A percentile compares a stretch with the other conserved stretches of the same genome.
These are phyloP conservation scores for Sesia bembeciformis DNA, from an alignment of 2,888 invertebrate genomes.

Conservation along the genomic window DNA sequence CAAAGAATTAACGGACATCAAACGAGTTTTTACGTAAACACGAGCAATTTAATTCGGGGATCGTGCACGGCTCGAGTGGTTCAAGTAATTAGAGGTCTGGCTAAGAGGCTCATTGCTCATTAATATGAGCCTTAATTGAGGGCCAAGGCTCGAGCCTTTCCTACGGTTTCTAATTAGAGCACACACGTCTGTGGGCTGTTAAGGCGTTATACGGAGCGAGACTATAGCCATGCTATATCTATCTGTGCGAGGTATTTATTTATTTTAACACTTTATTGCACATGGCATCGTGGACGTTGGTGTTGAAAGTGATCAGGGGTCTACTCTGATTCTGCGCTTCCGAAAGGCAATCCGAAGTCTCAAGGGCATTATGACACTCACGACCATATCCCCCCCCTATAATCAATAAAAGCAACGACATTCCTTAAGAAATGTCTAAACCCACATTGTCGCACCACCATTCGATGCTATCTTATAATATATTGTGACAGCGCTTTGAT, in stretches of 20 bases:
- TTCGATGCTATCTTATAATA: constrained; percentile 22
- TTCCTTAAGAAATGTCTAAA: constrained; percentile 16
- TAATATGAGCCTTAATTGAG: constrained; percentile 20
- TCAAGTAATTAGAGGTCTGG: constrained; percentile 22
- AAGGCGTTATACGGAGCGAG: neutral
- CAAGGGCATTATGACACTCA: too few relatives aligned
- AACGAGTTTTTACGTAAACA: too few relatives aligned
- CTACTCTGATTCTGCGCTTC: too few relatives aligned
- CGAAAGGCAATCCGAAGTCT: too few relatives aligned
- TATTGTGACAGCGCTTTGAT: constrained; percentile 19
- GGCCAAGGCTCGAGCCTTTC: neutral
- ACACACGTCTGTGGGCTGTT: neutral
- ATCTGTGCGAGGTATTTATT: too few relatives aligned
- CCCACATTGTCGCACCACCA: constrained; percentile 9
- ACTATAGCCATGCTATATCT: too few relatives aligned
- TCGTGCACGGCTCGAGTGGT: neutral
- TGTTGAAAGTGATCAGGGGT: too few relatives aligned
- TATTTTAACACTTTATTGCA: too few relatives aligned
- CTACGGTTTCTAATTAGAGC: neutral
- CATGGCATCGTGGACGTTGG: too few relatives aligned
- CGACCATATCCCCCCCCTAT: neutral
- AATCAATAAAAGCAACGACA: constrained; percentile 14
- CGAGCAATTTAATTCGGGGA: neutral
- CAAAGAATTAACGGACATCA: too few relatives aligned
- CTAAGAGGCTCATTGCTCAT: constrained; percentile 20